phyloP scores from a whole-genome alignment of 2,113 vertebrate genomes.

The Lates calcarifer region DNA sequence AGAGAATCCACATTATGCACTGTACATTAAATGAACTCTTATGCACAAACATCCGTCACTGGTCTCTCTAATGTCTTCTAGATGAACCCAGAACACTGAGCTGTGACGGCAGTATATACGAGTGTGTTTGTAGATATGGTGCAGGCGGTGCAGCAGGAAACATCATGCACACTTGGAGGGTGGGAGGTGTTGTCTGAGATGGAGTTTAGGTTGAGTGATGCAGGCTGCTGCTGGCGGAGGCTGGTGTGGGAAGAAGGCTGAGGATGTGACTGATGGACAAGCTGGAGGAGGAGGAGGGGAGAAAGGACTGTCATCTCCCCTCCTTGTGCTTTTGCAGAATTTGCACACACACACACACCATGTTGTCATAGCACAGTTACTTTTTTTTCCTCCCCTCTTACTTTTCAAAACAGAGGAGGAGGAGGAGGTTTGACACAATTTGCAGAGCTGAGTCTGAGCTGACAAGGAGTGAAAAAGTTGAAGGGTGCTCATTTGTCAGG shows the following conservation, averaged over 20 bases:
- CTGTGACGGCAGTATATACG: no score
- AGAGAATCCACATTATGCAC: no score
- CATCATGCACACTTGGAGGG: slow-evolving; percentile 27
- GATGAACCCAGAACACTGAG: no score
- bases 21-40: no score
- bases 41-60: no score
- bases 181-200: slow-evolving; percentile 58
- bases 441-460: slow-evolving; percentile 32
- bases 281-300: slow-evolving; percentile 57
- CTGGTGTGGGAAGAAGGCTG: slow-evolving; percentile 57
- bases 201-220: slow-evolving; percentile 55
- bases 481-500: slow-evolving; percentile 57
- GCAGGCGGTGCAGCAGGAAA: neutral
- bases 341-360: slow-evolving; percentile 10
- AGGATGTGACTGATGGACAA: slow-evolving; percentile 61
- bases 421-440: slow-evolving; percentile 44
- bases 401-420: slow-evolving; percentile 42
- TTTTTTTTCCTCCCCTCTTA: slow-evolving; percentile 22
- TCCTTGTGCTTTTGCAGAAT: slow-evolving; percentile 26
- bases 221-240: slow-evolving; percentile 39
- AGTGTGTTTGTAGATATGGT: neutral
- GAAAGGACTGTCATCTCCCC: slow-evolving; percentile 55
- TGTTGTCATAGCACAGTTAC: slow-evolving; percentile 25
- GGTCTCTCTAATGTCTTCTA: no score
- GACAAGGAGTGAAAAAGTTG: slow-evolving; percentile 42